Evolutionary conservation across 2,888 invertebrate genomes (phyloP).

Genomic region (Plutella xylostella): DNA sequence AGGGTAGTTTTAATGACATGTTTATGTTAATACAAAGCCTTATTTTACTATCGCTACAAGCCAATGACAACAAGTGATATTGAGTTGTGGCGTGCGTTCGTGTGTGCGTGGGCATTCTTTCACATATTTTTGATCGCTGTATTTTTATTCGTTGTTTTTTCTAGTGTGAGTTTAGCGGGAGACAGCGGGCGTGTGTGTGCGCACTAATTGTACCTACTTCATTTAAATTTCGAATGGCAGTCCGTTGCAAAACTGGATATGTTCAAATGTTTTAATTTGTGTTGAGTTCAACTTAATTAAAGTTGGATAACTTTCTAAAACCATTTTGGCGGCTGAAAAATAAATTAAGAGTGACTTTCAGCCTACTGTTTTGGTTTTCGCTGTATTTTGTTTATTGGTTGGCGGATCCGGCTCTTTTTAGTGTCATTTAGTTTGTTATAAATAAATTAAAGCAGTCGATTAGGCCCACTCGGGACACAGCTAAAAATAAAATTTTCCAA

Average conservation of each 20-base stretch:
- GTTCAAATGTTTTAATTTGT: slow-evolving; percentile 6
- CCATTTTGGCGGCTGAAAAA: not conserved
- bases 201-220: slow-evolving; percentile 68
- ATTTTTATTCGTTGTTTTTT: slow-evolving; percentile 54
- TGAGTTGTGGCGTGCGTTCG: slow-evolving; percentile 47
- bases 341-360: not conserved
- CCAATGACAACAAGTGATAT: slow-evolving; percentile 58
- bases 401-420: too few species aligned
- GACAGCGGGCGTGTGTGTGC: slow-evolving; percentile 28
- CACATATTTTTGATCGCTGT: slow-evolving; percentile 63
- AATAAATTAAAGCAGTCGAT: too few species aligned
- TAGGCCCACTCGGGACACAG: too few species aligned
- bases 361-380: not conserved
- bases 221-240: slow-evolving; percentile 68
- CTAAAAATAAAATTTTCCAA: too few species aligned
- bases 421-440: too few species aligned
- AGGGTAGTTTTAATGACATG: too few species aligned
- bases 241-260: slow-evolving; percentile 11
- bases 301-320: slow-evolving; percentile 3
- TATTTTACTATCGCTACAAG: slow-evolving; percentile 45
- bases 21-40: too few species aligned
- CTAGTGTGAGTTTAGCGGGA: slow-evolving; percentile 42
- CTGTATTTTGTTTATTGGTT: too few species aligned
- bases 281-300: not conserved
- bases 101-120: slow-evolving; percentile 54